Base-by-base conservation (phyloP, 2,797 vertebrate genomes). In the Enteromius fasciolatus region DNA sequence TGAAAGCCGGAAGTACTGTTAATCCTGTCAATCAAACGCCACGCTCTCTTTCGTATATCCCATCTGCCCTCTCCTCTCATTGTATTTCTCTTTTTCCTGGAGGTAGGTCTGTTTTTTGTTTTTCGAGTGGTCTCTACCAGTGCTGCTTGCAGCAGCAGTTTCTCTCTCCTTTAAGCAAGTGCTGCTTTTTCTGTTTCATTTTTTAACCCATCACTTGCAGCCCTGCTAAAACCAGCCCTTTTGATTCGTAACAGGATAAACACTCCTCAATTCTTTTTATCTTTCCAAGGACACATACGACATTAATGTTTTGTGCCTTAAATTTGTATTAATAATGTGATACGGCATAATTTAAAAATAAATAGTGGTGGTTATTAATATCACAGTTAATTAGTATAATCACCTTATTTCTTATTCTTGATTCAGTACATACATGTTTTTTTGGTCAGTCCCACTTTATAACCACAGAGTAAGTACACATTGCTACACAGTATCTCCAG, bases 1-100 rank as follows among this genome's bases (percentile, higher is more conserved):
- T 78, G 69, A 69, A 78, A 63, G 83, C 76, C 36, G 2, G 41
- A 76, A 83, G 31, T 75, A 33, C 70, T 57, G 61, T 75, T 31
- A 76, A 44, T 52, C 48, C 48, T 76, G 80, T 82, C 72, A 82
- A 57, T 82, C 72, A 41, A 46, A 68, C 18, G 5, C 9, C n/a
- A 17, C 7, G 33, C 31, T 67, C 20, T 36, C 12, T 33, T 36
- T 67, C 46, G 67, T n/a, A 78, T 25, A 78, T 39, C 63, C 46
- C 39, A 9, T 76, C 25, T 48, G 41, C 11, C 46, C n/a, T 52
- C n/a, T 64, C 36, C 52, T 83, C 63, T 63, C 28, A 20, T 7
- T 75, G 25, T 84, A 50, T 31, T 61, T 25, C 36, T 36, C 39
- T 57, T 54, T 36, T 11, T 75, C 67, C 76, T 83, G 48, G 23